Conservation (phyloP, 2,797 vertebrate genomes). For the Falco biarmicus region DNA sequence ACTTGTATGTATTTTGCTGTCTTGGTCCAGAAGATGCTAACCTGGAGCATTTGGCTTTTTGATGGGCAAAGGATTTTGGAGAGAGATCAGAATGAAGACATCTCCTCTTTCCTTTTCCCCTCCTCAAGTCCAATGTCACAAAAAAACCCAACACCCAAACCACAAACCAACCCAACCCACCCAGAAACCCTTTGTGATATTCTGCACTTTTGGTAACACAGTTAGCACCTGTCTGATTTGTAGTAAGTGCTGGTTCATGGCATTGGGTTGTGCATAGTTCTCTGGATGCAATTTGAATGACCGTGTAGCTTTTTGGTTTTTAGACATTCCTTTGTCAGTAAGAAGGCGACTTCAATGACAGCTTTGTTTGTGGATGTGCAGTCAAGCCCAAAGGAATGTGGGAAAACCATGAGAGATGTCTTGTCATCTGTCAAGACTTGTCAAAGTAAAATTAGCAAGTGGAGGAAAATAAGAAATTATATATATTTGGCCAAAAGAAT, state of each 20-base stretch:
- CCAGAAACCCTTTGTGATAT: background rate
- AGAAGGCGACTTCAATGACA: conserved; percentile 31
- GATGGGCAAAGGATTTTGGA: background rate
- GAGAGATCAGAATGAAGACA: background rate
- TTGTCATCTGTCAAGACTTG: conserved; percentile 31
- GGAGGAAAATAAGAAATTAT: background rate
- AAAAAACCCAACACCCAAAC: background rate
- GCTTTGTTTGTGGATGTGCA: conserved; percentile 7
- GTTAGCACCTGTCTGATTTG: background rate
- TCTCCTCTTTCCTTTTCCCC: background rate
- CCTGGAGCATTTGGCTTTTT: background rate
- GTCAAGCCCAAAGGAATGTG: background rate
- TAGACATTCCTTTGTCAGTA: background rate
- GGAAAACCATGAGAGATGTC: conserved; percentile 37
- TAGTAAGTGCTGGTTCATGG: background rate
- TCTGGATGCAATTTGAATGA: background rate
- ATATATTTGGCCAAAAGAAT: background rate
- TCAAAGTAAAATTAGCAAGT: conserved; percentile 43
- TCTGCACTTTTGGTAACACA: background rate
- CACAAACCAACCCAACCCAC: too few relatives aligned
- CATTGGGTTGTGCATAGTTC: background rate
- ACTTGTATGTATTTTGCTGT: background rate
- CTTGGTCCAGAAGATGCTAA: background rate
- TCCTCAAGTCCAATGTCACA: background rate
- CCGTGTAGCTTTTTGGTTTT: background rate